A percentile compares a stretch with the other conserved stretches of the same genome.
Conservation (phyloP, 2,888 invertebrate genomes). For the Microctonus hyperodae region DNA sequence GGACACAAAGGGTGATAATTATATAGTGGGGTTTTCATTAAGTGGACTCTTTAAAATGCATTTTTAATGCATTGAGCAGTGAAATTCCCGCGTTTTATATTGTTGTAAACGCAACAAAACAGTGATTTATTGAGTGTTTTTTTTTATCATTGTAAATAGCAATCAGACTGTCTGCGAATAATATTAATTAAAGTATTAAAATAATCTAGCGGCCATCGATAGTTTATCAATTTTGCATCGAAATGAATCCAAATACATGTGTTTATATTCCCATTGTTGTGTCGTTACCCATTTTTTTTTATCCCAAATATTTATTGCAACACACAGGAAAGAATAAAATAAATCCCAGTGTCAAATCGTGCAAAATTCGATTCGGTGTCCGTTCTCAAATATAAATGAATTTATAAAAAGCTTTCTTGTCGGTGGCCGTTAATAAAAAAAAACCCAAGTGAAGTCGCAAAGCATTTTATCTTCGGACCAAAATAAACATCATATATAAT, state of each 20-base stretch:
- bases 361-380: neutral
- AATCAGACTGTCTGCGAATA: constrained; percentile 20
- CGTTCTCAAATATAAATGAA: neutral
- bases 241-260: neutral
- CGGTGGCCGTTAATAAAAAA: constrained; percentile 9
- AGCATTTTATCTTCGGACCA: constrained; percentile 54
- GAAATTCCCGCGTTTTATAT: neutral
- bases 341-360: neutral
- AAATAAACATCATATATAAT: constrained; percentile 49
- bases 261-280: neutral
- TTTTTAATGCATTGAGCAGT: neutral
- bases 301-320: neutral
- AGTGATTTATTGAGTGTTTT: neutral
- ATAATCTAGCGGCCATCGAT: constrained; percentile 18
- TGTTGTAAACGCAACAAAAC: neutral
- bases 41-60: neutral
- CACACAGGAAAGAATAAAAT: neutral
- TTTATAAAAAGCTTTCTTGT: constrained; percentile 9
- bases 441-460: constrained; percentile 24
- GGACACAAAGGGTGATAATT: neutral
- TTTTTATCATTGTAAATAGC: constrained; percentile 18
- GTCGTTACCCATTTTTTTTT: neutral
- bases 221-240: neutral
- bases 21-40: neutral
- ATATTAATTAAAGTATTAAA: constrained; percentile 21